Base-by-base conservation (phyloP, 1,140 invertebrate species). In the Drosophila mayri region DNA sequence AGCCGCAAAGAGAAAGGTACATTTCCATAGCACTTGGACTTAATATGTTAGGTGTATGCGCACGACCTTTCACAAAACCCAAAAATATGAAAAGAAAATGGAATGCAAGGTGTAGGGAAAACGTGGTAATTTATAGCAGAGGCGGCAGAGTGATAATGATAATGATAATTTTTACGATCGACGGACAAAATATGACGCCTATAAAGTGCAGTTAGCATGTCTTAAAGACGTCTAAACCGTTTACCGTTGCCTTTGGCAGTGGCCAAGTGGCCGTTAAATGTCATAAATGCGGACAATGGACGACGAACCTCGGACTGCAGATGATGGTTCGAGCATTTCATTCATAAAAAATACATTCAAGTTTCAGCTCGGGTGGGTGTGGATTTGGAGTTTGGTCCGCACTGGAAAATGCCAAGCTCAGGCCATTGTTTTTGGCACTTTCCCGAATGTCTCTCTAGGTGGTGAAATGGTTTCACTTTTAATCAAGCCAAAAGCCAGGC, bases 141-240 rank as follows among this genome's bases (percentile, higher is more conserved):
- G 52, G 38, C 62, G 35, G 71, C 72, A 37, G 3, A 46, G 35
- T 41, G 62, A 82, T 86, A 79, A 86, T 86, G 77, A 88, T 87
- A 80, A 87, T 87, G 85, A 88, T 90, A 81, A 88, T 90, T 84
- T 90, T 90, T 71, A 84, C 66, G 85, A 87, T 81, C 65, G 76
- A 46, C 68, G 57, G 73, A 79, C 79, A 77, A 87, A 83, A 79
- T 88, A 83, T 88, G 81, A 81, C 41, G 81, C 77, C 55, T 76
- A 77, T 81, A 86, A 84, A 85, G 64, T 85, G 84, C 84, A 88
- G 84, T 88, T 88, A 88, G 85, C 85, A 85, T 83, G 79, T 71
- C 61, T 74, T 88, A 80, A 88, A 80, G 64, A 73, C 63, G 73
- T 90, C 81, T 77, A 84, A 90, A 78, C 73, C 49, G 55, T 88